Percentiles rank a stretch among this genome's conserved stretches.
Evolutionary conservation across 2,888 invertebrate species (phyloP).

Genomic region (Platypus cylindrus): DNA sequence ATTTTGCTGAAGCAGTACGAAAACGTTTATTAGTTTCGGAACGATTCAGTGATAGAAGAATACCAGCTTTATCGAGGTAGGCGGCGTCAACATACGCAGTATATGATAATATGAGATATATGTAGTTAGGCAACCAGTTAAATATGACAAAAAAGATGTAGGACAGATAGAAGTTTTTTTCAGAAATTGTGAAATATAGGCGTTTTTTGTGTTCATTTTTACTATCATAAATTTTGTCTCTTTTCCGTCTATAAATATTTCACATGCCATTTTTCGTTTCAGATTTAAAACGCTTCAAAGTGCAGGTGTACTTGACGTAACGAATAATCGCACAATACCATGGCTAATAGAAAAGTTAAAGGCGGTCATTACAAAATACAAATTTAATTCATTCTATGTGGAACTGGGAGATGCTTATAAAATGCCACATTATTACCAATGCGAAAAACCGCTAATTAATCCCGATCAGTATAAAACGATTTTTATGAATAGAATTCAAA

Average conservation of each 20-base stretch:
- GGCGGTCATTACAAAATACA: constrained; percentile 54
- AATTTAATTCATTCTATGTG: constrained; percentile 74
- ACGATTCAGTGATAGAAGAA: constrained; percentile 60
- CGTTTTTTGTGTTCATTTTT: too few relatives aligned
- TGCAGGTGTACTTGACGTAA: constrained; percentile 77
- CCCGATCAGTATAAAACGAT: constrained; percentile 73
- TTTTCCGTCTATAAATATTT: too few relatives aligned
- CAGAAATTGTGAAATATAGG: too few relatives aligned
- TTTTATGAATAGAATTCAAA: constrained; percentile 51
- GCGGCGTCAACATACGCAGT: constrained; percentile 22
- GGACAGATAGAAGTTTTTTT: background rate
- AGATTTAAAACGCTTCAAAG: constrained; percentile 69
- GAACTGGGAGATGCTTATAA: constrained; percentile 74
- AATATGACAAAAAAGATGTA: background rate
- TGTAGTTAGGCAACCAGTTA: background rate
- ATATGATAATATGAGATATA: background rate
- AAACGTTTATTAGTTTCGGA: constrained; percentile 68
- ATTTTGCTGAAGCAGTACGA: constrained; percentile 68
- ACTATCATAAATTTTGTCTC: too few relatives aligned
- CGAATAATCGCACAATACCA: constrained; percentile 64
- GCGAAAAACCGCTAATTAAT: constrained; percentile 57
- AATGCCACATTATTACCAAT: constrained; percentile 76
- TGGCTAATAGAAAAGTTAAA: constrained; percentile 67
- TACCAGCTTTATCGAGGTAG: constrained; percentile 60
- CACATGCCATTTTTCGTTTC: too few relatives aligned